These are phyloP conservation scores for Pelosia muscerda DNA, from an alignment of 2,888 invertebrate genomes.

Conservation along the genomic window DNA sequence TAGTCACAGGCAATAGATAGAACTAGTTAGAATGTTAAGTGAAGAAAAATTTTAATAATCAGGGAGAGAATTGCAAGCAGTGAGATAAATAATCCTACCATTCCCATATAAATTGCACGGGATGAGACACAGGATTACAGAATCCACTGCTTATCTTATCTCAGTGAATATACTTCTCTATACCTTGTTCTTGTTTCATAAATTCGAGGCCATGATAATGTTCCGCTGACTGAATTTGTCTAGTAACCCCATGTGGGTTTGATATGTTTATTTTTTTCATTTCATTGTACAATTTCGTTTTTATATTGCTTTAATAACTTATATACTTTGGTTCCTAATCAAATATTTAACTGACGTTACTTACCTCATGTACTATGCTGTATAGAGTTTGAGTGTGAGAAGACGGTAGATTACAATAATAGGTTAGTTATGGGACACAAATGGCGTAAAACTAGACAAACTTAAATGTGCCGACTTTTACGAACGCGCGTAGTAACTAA, in stretches of 20 bases:
- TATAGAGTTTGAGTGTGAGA: no score
- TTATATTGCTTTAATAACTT: background rate
- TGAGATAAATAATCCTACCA: background rate
- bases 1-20: no score
- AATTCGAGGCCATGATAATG: background rate
- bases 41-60: background rate
- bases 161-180: background rate
- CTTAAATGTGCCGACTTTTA: no score
- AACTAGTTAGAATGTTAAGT: background rate
- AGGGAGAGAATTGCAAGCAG: background rate
- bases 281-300: background rate
- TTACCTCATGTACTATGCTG: background rate
- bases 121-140: background rate
- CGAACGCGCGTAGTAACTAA: no score
- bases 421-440: no score
- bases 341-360: background rate
- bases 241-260: background rate
- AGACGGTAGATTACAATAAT: no score
- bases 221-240: background rate
- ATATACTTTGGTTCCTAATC: background rate
- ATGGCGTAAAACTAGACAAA: no score
- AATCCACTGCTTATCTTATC: slow-evolving; percentile 1
- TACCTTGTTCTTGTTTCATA: background rate
- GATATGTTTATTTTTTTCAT: background rate
- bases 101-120: background rate